These are phyloP conservation scores for Epizoanthus fatuus DNA, from an alignment of 92 coral and sea anemone genomes.

Conservation along the genomic window DNA sequence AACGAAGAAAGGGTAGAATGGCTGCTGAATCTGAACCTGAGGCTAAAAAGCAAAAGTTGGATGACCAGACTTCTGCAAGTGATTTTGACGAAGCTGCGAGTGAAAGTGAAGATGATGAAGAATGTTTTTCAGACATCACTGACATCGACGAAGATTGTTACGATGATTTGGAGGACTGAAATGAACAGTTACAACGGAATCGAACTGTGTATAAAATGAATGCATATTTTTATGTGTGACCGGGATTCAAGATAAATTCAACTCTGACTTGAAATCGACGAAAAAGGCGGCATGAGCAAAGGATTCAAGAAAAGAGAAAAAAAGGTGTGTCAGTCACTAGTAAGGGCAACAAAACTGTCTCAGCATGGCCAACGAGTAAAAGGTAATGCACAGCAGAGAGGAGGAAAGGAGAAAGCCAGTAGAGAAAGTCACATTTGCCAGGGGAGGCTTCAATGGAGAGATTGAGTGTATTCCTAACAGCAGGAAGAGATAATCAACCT, in stretches of 20 bases:
- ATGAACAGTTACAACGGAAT: neutral
- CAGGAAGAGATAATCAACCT: too few species aligned
- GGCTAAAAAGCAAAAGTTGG: neutral
- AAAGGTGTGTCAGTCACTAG: conserved; percentile 18
- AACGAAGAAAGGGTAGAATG: conserved; percentile 9
- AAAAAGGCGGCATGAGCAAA: too few species aligned
- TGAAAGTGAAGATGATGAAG: neutral
- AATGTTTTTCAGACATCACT: neutral
- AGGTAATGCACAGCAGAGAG: conserved; percentile 16
- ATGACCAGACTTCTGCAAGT: neutral
- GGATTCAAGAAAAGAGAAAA: too few species aligned
- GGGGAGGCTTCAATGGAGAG: too few species aligned
- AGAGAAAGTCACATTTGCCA: neutral
- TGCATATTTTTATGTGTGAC: too few species aligned
- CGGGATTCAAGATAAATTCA: too few species aligned
- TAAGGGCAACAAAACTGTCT: conserved; percentile 30
- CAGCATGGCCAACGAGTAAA: conserved; percentile 13
- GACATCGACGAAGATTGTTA: neutral
- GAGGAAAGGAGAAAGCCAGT: conserved; percentile 15
- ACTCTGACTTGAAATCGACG: too few species aligned
- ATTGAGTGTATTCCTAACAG: too few species aligned
- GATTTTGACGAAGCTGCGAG: neutral
- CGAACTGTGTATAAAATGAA: too few species aligned
- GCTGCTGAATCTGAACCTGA: neutral
- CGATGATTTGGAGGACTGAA: neutral